Evolutionary conservation across 2,888 invertebrate genomes (phyloP), one percentile per base, ranked within the genome.

Genomic region (Acleris emargana): DNA sequence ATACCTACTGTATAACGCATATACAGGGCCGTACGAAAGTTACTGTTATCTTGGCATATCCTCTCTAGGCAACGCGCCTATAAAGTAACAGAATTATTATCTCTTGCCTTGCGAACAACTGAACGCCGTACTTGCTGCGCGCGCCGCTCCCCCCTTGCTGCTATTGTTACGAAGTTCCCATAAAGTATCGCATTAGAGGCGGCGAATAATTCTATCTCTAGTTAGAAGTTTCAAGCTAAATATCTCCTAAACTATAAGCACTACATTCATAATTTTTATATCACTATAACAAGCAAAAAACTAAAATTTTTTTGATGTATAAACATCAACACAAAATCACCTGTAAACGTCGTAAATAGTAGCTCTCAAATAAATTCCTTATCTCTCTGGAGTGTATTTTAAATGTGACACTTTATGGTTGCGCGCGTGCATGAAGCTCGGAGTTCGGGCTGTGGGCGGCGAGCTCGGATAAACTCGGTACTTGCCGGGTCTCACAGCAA

Each of bases 1-100:
- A 78, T 86, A 81, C 75, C 82, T 88, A 88, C 83, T 79, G 79
- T 83, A 84, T 82, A 86, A 68, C 66, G 67, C 64, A 63, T 67
- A 69, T 78, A 76, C 72, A 87, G 88, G 86, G 86, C 83, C 84
- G 88, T 89, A 91, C 91, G 89, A 92, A 93, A 93, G 91, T 93
- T 93, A 93, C 93, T 93, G 93, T 93, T 93, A 93, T 93, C 93
- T 93, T 91, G 91, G 91, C 91, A 93, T 93, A 93, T 93, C 93
- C 93, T 93, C 92, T 91, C 91, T 91, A 91, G 92, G 90, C 90
- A 84, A 86, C 82, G 83, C 87, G 88, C 78, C 83, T 81, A 91
- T 89, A 91, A 90, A 89, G 89, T 84, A 84, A 73, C 71, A 73
- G 72, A 77, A 85, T 87, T 88, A 87, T 88, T 88, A 87, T 86